Conservation (phyloP, 2,113 vertebrate species). For the Zosterops japonicus region DNA sequence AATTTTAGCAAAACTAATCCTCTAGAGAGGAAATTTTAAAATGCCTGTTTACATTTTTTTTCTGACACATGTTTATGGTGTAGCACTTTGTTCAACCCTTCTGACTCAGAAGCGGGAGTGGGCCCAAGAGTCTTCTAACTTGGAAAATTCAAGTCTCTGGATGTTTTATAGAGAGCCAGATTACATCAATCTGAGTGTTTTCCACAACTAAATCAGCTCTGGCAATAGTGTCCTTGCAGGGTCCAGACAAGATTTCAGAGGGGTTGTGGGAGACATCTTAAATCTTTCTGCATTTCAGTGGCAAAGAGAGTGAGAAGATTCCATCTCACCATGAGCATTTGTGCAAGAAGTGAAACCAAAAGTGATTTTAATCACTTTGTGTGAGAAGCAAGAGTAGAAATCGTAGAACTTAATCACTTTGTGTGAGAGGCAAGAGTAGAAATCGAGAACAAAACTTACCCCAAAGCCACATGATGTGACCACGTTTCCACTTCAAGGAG, state of each 20-base stretch:
- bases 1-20: background rate
- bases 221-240: background rate
- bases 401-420: background rate
- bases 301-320: background rate
- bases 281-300: background rate
- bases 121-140: background rate
- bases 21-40: background rate
- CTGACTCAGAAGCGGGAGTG: background rate
- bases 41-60: background rate
- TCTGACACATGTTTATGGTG: background rate
- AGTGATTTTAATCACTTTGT: background rate
- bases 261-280: background rate
- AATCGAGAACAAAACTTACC: background rate
- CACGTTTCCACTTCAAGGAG: background rate
- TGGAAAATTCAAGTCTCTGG: background rate
- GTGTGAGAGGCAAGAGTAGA: background rate
- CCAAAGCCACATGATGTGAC: background rate
- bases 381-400: background rate
- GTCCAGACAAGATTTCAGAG: background rate
- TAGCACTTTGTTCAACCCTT: background rate
- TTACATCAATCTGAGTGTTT: background rate
- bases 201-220: background rate
- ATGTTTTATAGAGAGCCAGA: background rate
- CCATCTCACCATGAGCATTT: fast-evolving
- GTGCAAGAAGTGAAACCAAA: background rate